phyloP scores from a whole-genome alignment of 2,113 vertebrate genomes.

The Rhea americana region DNA sequence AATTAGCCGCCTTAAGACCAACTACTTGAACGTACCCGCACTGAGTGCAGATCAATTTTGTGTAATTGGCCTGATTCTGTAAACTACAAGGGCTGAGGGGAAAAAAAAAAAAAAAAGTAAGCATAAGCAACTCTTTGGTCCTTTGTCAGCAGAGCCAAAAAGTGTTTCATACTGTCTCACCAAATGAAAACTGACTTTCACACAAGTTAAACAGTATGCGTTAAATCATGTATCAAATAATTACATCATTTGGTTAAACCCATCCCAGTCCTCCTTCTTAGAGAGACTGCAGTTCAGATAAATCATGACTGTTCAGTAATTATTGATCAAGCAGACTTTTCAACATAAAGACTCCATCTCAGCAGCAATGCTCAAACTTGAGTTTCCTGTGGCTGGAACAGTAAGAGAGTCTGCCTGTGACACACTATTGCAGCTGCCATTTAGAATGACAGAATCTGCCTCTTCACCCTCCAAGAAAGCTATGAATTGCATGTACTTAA shows the following conservation, averaged over 20 bases:
- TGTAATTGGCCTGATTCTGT: constrained; percentile 61
- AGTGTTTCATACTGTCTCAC: neutral
- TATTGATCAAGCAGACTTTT: neutral
- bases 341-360: neutral
- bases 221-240: constrained; percentile 51
- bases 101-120: constrained; percentile 42
- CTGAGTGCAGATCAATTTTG: constrained; percentile 65
- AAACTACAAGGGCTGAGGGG: constrained; percentile 54
- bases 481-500: constrained; percentile 17
- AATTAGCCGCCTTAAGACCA: constrained; percentile 64
- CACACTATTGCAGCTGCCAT: neutral
- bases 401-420: neutral
- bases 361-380: neutral
- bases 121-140: constrained; percentile 43
- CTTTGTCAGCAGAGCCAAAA: constrained; percentile 23
- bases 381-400: neutral
- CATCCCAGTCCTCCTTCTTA: neutral
- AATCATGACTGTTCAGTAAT: constrained; percentile 28
- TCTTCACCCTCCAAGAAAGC: neutral
- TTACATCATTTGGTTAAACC: constrained; percentile 30
- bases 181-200: constrained; percentile 42
- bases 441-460: neutral
- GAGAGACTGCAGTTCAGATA: constrained; percentile 25
- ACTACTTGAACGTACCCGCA: constrained; percentile 45
- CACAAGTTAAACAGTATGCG: constrained; percentile 6